These are phyloP conservation scores for Leptobrachium ailaonicum DNA, from an alignment of 2,113 vertebrate genomes.

Conservation along the genomic window DNA sequence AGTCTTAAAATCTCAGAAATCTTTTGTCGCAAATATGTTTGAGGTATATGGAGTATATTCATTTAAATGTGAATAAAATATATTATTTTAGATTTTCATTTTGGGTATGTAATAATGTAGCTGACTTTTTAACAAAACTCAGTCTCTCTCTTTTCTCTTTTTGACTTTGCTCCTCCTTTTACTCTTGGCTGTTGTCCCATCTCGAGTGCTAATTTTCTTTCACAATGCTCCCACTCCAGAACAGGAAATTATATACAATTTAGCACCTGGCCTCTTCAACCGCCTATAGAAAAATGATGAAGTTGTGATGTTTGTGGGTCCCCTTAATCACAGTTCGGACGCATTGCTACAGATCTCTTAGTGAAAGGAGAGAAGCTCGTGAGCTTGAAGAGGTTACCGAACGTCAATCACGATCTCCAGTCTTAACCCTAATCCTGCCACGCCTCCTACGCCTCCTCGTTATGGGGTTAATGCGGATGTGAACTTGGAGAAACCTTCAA, in stretches of 20 bases:
- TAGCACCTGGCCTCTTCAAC: slow-evolving; percentile 47
- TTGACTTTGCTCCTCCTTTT: slow-evolving; percentile 19
- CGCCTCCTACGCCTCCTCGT: slow-evolving; percentile 50
- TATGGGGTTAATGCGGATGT: slow-evolving; percentile 62
- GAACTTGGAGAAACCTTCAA: slow-evolving; percentile 66
- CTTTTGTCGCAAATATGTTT: too few species aligned
- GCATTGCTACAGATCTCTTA: slow-evolving; percentile 33
- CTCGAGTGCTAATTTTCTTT: slow-evolving; percentile 25
- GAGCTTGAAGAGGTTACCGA: slow-evolving; percentile 54
- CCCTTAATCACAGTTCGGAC: slow-evolving; percentile 23
- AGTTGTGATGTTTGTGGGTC: not conserved
- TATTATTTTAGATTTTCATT: too few species aligned
- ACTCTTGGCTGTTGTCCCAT: slow-evolving; percentile 26
- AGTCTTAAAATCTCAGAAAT: too few species aligned
- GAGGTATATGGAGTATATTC: too few species aligned
- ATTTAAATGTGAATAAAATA: too few species aligned
- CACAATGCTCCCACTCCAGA: slow-evolving; percentile 37
- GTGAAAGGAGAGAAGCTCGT: not conserved
- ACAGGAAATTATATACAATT: slow-evolving; percentile 47
- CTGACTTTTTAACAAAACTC: too few species aligned
- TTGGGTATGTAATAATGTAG: too few species aligned
- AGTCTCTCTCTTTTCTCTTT: too few species aligned
- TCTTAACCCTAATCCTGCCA: not conserved
- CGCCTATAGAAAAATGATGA: slow-evolving; percentile 14
- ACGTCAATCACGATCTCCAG: slow-evolving; percentile 30